Base-by-base conservation (phyloP, 1,140 invertebrate species). In the Amphibalanus amphitrite region DNA sequence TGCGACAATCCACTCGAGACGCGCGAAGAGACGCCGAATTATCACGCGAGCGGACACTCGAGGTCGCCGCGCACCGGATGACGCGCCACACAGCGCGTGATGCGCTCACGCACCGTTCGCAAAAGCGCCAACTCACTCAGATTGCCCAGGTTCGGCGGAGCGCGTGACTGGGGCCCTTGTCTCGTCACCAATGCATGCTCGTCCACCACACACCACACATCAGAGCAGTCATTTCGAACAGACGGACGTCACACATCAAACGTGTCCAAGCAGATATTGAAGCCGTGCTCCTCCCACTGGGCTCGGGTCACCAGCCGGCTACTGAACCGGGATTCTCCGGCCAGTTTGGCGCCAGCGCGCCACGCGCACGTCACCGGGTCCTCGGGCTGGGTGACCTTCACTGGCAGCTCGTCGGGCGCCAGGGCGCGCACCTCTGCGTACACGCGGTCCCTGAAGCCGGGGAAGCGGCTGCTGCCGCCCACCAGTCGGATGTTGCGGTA, bases 401-500 rank as follows among this genome's bases (percentile, higher is more conserved):
- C 87, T 75, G 89, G 84, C 78, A 85, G 89, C 75, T 91, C 86
- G 71, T 88, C 85, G 23, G 90, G 87, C 6, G 92, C 86, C 73
- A 91, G 80, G 28, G 87, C 84, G 73, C 93, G 81, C 0, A 97
- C 82, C 79, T 97, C 94, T 67, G 85, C 86, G 71, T 86, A 86
- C 69, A 97, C 80, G 77, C 94, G 81, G 26, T 95, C 87, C 75
- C 86, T 82, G 78, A 97, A 95, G 47, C 92, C 92, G 0, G 89
- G 86, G 79, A 93, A 91, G 67, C 86, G 83, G 74, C 80, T 84
- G 78, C 89, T 94, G 1, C 97, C 97, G n/a, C 97, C 97, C 69
- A 88, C 90, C 17, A 98, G 82, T 38, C 98, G 78, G 74, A 99
- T 93, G 80, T 98, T 98, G 29, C 86, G 72, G 64, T 90, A 85